These are phyloP conservation scores for Diuraphis noxia DNA, from an alignment of 1,140 invertebrate genomes.

Conservation along the genomic window DNA sequence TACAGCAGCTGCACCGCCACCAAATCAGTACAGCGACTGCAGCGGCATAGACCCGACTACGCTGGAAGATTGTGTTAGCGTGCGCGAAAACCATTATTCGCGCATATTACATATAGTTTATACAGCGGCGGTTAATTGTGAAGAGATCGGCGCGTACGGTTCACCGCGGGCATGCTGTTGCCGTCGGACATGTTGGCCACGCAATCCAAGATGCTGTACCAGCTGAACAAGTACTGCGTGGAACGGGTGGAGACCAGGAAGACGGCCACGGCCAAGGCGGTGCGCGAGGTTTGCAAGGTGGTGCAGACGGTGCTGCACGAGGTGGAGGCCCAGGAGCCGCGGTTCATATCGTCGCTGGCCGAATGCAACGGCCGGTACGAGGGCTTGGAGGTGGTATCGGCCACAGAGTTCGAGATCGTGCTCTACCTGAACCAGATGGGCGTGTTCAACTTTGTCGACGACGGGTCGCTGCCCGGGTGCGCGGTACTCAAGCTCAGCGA, in stretches of 20 bases:
- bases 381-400: constrained; percentile 85
- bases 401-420: constrained; percentile 91
- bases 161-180: constrained; percentile 69
- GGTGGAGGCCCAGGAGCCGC: constrained; percentile 93
- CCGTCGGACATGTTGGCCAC: constrained; percentile 82
- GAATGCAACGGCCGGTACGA: constrained; percentile 89
- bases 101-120: too few relatives aligned
- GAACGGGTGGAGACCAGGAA: constrained; percentile 86
- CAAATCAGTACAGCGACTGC: too few relatives aligned
- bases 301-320: constrained; percentile 95
- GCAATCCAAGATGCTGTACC: constrained; percentile 87
- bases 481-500: constrained; percentile 91
- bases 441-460: constrained; percentile 94
- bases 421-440: constrained; percentile 98
- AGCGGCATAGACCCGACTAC: too few relatives aligned
- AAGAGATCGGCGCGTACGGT: not conserved
- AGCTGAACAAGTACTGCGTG: constrained; percentile 92
- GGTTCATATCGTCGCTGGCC: constrained; percentile 90
- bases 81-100: not conserved
- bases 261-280: constrained; percentile 80
- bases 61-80: not conserved
- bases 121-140: not conserved
- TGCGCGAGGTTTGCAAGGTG: constrained; percentile 89
- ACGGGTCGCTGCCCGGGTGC: constrained; percentile 89
- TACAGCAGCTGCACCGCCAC: not conserved